A percentile compares a stretch with the other conserved stretches of the same genome.
Conservation (phyloP, 2,113 vertebrate genomes). For the Nesoenas mayeri region DNA sequence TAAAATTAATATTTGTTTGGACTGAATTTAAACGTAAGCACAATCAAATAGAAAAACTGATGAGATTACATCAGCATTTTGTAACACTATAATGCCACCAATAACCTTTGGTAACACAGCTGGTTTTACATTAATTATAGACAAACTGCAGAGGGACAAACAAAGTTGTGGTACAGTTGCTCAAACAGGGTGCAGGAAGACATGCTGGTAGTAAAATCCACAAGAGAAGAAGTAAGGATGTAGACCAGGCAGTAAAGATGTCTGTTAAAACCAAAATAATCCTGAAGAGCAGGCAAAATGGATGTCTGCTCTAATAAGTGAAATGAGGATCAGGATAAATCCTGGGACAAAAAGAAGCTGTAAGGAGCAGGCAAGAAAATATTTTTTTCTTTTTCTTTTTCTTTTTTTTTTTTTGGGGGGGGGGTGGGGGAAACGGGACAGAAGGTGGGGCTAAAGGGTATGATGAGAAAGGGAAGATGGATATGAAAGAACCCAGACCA, state of each 20-base stretch:
- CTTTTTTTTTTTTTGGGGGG: too few relatives aligned
- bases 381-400: background rate
- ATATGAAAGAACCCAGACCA: background rate
- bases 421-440: too few relatives aligned
- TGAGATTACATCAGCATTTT: background rate
- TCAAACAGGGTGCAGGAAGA: background rate
- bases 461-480: background rate
- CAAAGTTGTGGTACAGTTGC: background rate
- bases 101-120: background rate
- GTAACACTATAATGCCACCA: background rate
- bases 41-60: background rate
- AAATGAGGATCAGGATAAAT: background rate
- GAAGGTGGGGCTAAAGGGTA: background rate
- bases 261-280: background rate
- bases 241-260: background rate
- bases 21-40: background rate
- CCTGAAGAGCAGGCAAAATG: background rate
- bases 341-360: background rate
- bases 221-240: background rate
- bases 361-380: background rate
- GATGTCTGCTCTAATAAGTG: background rate
- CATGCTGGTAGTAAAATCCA: background rate
- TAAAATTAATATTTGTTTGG: background rate
- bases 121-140: background rate
- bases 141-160: background rate